Conservation (phyloP, 2,113 vertebrate genomes). For the Neogobius melanostomus region DNA sequence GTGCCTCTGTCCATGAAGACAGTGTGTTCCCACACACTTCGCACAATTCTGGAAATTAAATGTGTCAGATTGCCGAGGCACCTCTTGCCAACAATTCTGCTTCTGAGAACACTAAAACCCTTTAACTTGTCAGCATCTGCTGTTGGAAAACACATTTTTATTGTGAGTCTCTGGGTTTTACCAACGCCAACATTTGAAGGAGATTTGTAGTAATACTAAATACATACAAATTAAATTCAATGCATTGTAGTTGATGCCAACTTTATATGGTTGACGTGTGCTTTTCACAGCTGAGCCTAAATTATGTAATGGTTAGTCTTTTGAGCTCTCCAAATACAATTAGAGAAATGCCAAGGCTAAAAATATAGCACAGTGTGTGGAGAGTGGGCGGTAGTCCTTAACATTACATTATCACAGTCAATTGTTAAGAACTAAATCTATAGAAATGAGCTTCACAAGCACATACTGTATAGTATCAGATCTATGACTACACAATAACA, state of each 20-base stretch:
- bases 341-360: conserved; percentile 64
- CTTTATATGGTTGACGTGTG: background rate
- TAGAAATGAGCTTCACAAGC: conserved; percentile 6
- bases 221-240: background rate
- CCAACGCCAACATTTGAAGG: background rate
- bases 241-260: background rate
- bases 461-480: background rate
- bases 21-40: conserved; percentile 26
- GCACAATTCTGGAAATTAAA: conserved; percentile 24
- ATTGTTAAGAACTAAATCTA: conserved; percentile 33
- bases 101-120: conserved; percentile 19
- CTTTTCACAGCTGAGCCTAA: conserved; percentile 40
- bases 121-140: conserved; percentile 21
- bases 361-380: conserved; percentile 54
- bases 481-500: background rate
- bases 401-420: conserved; percentile 16
- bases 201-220: background rate
- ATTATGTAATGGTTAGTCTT: conserved; percentile 50
- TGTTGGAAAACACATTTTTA: background rate
- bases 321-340: conserved; percentile 63
- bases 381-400: conserved; percentile 48
- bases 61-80: conserved; percentile 34
- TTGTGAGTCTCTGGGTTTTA: background rate
- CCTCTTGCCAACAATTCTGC: conserved; percentile 17
- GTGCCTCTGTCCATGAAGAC: conserved; percentile 26